Percentiles rank a stretch among this genome's conserved stretches.
These are phyloP conservation scores for Mythimna ferrago DNA, from an alignment of 2,888 invertebrate genomes.

Conservation along the genomic window DNA sequence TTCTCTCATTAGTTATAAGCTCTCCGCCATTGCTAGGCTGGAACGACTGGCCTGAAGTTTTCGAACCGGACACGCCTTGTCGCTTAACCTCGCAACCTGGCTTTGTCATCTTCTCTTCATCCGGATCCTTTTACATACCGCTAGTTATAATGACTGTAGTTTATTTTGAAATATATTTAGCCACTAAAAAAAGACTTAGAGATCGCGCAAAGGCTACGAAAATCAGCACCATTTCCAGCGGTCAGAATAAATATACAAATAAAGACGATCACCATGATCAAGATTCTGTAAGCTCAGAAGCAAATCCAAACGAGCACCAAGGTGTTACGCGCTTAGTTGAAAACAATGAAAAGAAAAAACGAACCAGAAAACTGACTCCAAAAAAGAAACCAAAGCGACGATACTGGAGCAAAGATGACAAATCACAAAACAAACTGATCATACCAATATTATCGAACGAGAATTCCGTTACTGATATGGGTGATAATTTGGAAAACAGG, in stretches of 20 bases:
- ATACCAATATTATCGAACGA: conserved; percentile 87
- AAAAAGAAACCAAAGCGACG: conserved; percentile 90
- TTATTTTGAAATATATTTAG: conserved; percentile 98
- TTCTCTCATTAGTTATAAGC: conserved; percentile 95
- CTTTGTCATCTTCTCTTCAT: conserved; percentile 97
- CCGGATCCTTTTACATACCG: conserved; percentile 98
- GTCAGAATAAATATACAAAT: conserved; percentile 83
- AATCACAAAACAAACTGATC: conserved; percentile 86
- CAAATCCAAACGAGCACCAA: conserved; percentile 93
- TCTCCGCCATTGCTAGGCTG: conserved; percentile 97
- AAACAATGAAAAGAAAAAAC: conserved; percentile 83
- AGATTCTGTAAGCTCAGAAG: conserved; percentile 96
- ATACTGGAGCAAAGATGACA: conserved; percentile 89
- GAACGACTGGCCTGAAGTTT: conserved; percentile 98
- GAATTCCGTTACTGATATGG: conserved; percentile 85
- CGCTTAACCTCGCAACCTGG: conserved; percentile 96
- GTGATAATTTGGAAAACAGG: conserved; percentile 81
- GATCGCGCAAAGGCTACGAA: conserved; percentile 96
- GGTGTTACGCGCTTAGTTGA: conserved; percentile 80
- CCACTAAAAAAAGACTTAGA: conserved; percentile 95
- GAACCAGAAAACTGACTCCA: conserved; percentile 78
- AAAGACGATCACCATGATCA: conserved; percentile 91
- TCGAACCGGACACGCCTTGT: conserved; percentile 94
- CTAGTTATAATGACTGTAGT: conserved; percentile 98
- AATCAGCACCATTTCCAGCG: conserved; percentile 92